Evolutionary conservation across 1,140 invertebrate species (phyloP).

Genomic region (Apis florea): DNA sequence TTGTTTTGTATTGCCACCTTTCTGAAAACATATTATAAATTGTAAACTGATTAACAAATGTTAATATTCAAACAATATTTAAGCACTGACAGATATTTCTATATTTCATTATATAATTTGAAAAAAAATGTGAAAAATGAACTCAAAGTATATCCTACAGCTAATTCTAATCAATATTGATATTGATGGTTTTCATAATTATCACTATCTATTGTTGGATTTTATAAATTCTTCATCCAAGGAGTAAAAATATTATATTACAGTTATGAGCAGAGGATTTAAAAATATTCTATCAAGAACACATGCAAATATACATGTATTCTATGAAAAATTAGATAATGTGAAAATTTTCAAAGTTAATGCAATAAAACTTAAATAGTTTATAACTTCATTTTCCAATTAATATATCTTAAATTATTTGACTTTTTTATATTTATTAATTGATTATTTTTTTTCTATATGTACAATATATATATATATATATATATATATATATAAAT

Average conservation of each 20-base stretch:
- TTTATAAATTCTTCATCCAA: slow-evolving; percentile 70
- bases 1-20: slow-evolving; percentile 34
- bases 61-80: slow-evolving; percentile 28
- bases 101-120: slow-evolving; percentile 47
- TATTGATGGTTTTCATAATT: slow-evolving; percentile 62
- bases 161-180: slow-evolving; percentile 54
- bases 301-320: slow-evolving; percentile 42
- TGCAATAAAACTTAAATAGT: slow-evolving; percentile 17
- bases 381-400: slow-evolving; percentile 17
- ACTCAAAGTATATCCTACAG: slow-evolving; percentile 50
- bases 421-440: slow-evolving; percentile 16
- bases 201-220: slow-evolving; percentile 68
- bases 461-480: background rate
- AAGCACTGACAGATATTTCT: slow-evolving; percentile 25
- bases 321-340: slow-evolving; percentile 53
- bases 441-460: too few relatives aligned
- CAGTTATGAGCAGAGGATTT: slow-evolving; percentile 67
- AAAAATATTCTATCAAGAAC: slow-evolving; percentile 65
- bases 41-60: slow-evolving; percentile 36
- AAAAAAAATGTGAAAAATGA: slow-evolving; percentile 44
- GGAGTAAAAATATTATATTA: slow-evolving; percentile 68
- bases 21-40: slow-evolving; percentile 45
- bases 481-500: background rate
- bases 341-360: slow-evolving; percentile 12
- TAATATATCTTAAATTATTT: slow-evolving; percentile 31